Evolutionary conservation across 2,797 vertebrate genomes (phyloP).

Genomic region (Xyrichtys novacula): DNA sequence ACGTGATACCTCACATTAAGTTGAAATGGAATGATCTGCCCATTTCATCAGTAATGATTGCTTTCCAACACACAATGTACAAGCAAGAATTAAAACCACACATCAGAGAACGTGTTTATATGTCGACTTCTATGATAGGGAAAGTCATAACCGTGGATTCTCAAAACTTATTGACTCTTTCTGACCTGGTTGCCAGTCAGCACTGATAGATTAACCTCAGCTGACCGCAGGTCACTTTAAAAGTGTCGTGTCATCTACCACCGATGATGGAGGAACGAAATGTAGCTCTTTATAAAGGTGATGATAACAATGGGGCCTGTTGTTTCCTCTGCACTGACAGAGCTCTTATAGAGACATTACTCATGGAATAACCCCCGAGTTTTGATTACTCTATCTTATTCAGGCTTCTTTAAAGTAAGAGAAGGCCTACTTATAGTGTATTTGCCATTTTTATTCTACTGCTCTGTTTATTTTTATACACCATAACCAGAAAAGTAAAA

Average conservation of each 20-base stretch:
- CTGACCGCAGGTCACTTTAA: slow-evolving; percentile 43
- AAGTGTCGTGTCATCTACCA: slow-evolving; percentile 38
- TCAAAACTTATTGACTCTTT: slow-evolving; percentile 42
- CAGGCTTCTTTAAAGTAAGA: too few relatives aligned
- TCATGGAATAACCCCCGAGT: slow-evolving; percentile 11
- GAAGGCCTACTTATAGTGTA: too few relatives aligned
- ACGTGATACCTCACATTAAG: slow-evolving; percentile 20
- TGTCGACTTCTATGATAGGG: slow-evolving; percentile 14
- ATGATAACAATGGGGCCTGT: slow-evolving; percentile 5
- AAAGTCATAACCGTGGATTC: slow-evolving; percentile 31
- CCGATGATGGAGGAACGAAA: slow-evolving; percentile 40
- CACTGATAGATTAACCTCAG: slow-evolving; percentile 49
- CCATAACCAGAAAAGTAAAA: too few relatives aligned
- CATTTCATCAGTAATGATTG: slow-evolving; percentile 18
- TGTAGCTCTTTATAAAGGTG: slow-evolving; percentile 28
- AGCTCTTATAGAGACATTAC: slow-evolving; percentile 1
- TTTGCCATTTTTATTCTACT: too few relatives aligned
- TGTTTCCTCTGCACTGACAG: not conserved
- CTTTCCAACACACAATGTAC: slow-evolving; percentile 6
- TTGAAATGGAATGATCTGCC: slow-evolving; percentile 2
- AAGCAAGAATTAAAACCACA: slow-evolving; percentile 8
- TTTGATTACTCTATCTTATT: too few relatives aligned
- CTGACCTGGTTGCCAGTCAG: slow-evolving; percentile 41
- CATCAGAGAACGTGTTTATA: slow-evolving; percentile 16
- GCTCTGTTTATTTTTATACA: too few relatives aligned